Evolutionary conservation across 2,113 vertebrate genomes (phyloP).

Genomic region (Nothobranchius kuhntae): DNA sequence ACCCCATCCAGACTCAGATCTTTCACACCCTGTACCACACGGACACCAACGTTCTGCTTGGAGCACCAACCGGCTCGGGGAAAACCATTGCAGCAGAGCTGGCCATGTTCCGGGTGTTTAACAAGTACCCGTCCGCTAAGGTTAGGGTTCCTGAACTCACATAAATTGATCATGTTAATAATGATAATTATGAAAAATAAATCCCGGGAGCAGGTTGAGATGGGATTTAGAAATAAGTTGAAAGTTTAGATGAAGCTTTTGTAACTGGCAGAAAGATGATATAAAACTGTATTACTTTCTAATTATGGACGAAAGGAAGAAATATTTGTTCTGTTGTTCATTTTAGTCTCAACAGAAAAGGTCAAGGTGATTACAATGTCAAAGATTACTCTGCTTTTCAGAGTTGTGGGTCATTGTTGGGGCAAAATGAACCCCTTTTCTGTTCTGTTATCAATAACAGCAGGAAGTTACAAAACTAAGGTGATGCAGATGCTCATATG

Average conservation of each 20-base stretch:
- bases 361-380: too few species aligned
- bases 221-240: too few species aligned
- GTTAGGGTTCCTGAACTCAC: constrained; percentile 60
- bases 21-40: constrained; percentile 97
- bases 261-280: too few species aligned
- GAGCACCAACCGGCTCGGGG: constrained; percentile 96
- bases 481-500: neutral
- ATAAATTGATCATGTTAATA: too few species aligned
- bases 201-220: too few species aligned
- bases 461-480: neutral
- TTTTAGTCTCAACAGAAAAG: too few species aligned
- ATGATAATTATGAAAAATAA: neutral
- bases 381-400: too few species aligned
- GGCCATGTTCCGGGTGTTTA: constrained; percentile 97
- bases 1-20: constrained; percentile 98
- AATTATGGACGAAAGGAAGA: too few species aligned
- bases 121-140: constrained; percentile 91
- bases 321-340: too few species aligned
- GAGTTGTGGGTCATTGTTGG: too few species aligned
- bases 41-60: constrained; percentile 94
- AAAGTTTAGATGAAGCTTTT: too few species aligned
- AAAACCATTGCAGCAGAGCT: constrained; percentile 98
- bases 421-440: neutral
- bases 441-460: neutral
- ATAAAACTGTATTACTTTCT: too few species aligned